Evolutionary conservation across 2,888 invertebrate genomes (phyloP).

Genomic region (Cyclophora albipunctata): DNA sequence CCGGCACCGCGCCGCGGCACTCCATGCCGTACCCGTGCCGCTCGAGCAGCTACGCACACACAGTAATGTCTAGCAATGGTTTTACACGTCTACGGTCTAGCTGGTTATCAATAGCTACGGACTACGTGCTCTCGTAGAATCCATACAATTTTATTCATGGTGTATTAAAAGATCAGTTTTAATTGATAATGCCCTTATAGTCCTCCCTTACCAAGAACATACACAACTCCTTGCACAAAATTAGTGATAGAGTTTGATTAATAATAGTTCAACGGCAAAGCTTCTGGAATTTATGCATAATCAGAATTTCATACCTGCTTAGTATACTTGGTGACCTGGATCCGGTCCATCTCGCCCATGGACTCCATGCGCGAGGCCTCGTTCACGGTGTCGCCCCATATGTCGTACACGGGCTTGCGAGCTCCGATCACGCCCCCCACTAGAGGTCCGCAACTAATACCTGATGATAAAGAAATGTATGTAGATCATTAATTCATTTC

Average conservation of each 20-base stretch:
- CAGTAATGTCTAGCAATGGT: background rate
- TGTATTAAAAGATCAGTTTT: too few relatives aligned
- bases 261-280: too few relatives aligned
- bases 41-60: constrained; percentile 78
- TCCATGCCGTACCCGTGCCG: constrained; percentile 83
- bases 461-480: constrained; percentile 54
- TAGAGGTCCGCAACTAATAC: constrained; percentile 92
- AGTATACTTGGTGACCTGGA: constrained; percentile 91
- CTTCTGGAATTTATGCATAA: too few relatives aligned
- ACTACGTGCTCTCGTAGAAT: too few relatives aligned
- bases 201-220: too few relatives aligned
- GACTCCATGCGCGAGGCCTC: constrained; percentile 98
- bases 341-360: constrained; percentile 89
- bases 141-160: too few relatives aligned
- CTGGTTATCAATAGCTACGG: too few relatives aligned
- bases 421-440: constrained; percentile 98
- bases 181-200: too few relatives aligned
- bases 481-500: background rate
- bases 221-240: too few relatives aligned
- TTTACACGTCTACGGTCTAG: too few relatives aligned
- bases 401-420: constrained; percentile 95
- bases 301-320: constrained; percentile 74
- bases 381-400: constrained; percentile 98
- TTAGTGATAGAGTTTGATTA: too few relatives aligned
- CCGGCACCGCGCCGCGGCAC: constrained; percentile 88